phyloP scores from a whole-genome alignment of 37 sponge, comb jelly and placozoan genomes.

The Halichondria panicea region DNA sequence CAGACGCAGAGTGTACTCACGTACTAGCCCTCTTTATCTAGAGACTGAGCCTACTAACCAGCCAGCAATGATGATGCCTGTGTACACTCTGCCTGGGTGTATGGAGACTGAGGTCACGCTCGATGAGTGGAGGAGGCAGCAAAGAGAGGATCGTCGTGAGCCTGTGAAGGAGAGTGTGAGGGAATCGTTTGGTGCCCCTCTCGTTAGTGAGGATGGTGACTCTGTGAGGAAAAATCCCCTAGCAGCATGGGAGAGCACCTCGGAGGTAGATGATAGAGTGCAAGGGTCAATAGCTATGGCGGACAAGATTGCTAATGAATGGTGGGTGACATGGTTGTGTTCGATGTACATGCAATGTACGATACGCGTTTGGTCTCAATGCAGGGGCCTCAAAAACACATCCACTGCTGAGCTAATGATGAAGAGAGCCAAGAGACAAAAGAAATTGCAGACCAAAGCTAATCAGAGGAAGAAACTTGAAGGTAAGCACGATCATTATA shows the following conservation, averaged over 20 bases:
- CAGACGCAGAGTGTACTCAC: background rate
- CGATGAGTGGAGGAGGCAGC: slow-evolving; percentile 6
- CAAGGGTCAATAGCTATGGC: background rate
- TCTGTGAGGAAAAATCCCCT: too few relatives aligned
- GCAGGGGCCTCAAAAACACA: slow-evolving; percentile 32
- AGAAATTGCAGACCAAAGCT: slow-evolving; percentile 6
- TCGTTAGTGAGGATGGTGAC: too few relatives aligned
- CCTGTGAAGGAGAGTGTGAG: background rate
- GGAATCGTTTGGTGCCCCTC: background rate
- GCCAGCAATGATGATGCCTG: background rate
- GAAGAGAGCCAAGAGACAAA: slow-evolving; percentile 38
- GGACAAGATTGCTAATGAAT: background rate
- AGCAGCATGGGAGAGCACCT: background rate
- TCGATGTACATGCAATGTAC: background rate
- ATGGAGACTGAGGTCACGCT: slow-evolving; percentile 4
- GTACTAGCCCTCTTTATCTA: background rate
- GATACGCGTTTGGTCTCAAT: background rate
- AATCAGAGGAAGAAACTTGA: slow-evolving; percentile 25
- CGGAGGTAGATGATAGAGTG: background rate
- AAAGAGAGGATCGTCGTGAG: background rate
- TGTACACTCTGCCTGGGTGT: slow-evolving; percentile 14
- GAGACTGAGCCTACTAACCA: background rate
- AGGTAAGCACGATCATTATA: background rate
- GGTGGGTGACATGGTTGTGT: background rate
- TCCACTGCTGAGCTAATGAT: slow-evolving; percentile 39